These are phyloP conservation scores for Stegodyphus dumicola DNA, from an alignment of 1,140 invertebrate genomes.

Conservation along the genomic window DNA sequence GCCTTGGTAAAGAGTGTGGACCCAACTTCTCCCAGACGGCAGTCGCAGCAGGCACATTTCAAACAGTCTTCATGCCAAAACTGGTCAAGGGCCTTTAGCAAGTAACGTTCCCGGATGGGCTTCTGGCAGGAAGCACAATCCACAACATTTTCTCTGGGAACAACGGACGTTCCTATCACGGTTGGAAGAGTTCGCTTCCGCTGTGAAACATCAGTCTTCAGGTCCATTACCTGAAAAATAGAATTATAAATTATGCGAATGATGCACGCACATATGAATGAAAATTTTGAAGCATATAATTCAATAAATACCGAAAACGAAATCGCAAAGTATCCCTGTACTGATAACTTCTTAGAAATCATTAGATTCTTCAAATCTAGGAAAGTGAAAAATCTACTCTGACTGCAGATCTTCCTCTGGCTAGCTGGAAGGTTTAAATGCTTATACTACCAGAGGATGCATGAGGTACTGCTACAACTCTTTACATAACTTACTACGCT, in stretches of 20 bases:
- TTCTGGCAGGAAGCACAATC: conserved; percentile 72
- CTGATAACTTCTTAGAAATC: too few species aligned
- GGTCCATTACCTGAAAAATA: conserved; percentile 17
- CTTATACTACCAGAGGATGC: too few species aligned
- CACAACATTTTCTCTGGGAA: conserved; percentile 55
- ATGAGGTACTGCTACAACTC: too few species aligned
- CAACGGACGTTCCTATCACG: conserved; percentile 7
- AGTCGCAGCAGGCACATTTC: conserved; percentile 93
- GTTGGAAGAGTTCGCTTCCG: conserved; percentile 6
- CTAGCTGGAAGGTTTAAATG: too few species aligned
- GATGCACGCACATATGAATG: too few species aligned
- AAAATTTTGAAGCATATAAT: too few species aligned
- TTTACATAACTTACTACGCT: too few species aligned
- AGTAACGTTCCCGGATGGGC: conserved; percentile 70
- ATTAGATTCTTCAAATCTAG: too few species aligned
- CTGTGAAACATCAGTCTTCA: conserved; percentile 38
- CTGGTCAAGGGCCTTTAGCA: conserved; percentile 79
- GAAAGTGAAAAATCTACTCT: too few species aligned
- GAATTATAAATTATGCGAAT: neutral
- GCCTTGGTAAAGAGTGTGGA: conserved; percentile 92
- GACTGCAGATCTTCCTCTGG: too few species aligned
- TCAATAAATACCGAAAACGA: too few species aligned
- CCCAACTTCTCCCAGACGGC: conserved; percentile 89
- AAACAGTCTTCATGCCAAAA: conserved; percentile 96
- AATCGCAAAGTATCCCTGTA: too few species aligned